phyloP scores from a whole-genome alignment of 64 coral and sea anemone genomes.

The Platygyra sinensis region DNA sequence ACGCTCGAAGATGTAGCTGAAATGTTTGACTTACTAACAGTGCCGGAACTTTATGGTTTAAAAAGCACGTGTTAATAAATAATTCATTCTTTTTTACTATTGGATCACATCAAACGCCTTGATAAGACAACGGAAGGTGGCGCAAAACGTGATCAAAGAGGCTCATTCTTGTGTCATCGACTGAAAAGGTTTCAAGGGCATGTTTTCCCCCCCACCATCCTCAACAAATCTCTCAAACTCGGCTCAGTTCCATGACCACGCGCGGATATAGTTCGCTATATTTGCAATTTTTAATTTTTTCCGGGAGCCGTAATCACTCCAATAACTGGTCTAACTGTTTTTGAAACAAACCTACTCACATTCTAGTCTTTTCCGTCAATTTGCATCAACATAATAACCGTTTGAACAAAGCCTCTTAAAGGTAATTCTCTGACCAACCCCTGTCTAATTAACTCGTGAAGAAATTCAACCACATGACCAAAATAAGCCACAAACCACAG shows the following conservation, averaged over 20 bases:
- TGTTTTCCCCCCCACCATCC: background rate
- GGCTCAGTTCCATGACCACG: too few relatives aligned
- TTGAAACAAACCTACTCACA: too few relatives aligned
- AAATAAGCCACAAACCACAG: background rate
- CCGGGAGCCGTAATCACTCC: too few relatives aligned
- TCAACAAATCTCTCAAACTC: background rate
- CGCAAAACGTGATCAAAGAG: background rate
- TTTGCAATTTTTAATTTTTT: too few relatives aligned
- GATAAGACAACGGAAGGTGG: background rate
- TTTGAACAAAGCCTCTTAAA: background rate
- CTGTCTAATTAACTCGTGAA: background rate
- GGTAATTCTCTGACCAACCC: background rate
- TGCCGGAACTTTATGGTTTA: background rate
- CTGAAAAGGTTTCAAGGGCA: background rate
- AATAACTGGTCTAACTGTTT: too few relatives aligned
- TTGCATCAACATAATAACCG: background rate
- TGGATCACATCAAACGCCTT: background rate
- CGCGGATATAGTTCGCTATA: too few relatives aligned
- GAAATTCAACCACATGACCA: constrained; percentile 23
- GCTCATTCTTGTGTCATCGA: background rate
- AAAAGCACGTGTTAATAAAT: constrained; percentile 18
- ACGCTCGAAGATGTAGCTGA: background rate
- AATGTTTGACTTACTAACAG: background rate
- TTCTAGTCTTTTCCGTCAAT: background rate
- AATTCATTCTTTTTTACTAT: background rate